Percentiles rank a stretch among this genome's conserved stretches.
phyloP scores from a whole-genome alignment of 2,797 vertebrate species.

The Onychomys torridus region DNA sequence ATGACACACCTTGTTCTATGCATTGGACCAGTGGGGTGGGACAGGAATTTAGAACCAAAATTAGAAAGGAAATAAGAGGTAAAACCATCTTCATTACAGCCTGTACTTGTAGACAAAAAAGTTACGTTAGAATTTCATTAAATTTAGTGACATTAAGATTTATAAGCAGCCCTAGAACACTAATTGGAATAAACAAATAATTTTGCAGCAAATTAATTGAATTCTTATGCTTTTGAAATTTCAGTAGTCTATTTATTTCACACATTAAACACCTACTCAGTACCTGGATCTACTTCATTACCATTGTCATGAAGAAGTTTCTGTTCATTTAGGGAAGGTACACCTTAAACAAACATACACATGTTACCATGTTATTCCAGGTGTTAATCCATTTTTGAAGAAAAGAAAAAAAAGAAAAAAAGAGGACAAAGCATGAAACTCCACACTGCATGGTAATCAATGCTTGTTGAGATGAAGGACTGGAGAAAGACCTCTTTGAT shows the following conservation, averaged over 20 bases:
- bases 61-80: neutral
- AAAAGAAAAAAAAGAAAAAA: neutral
- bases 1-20: neutral
- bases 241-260: neutral
- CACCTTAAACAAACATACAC: neutral
- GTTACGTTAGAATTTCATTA: neutral
- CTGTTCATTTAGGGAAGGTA: neutral
- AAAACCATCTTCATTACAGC: neutral
- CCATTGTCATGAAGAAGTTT: neutral
- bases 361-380: neutral
- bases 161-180: neutral
- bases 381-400: neutral
- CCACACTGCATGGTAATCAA: neutral
- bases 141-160: neutral
- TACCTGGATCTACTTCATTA: neutral
- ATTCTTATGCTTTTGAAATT: neutral
- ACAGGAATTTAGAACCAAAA: neutral
- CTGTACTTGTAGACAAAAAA: neutral
- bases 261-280: neutral
- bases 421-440: fast-evolving
- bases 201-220: neutral
- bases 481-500: neutral
- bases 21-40: neutral
- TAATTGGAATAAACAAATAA: neutral
- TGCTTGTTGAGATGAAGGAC: neutral